A percentile compares a stretch with the other conserved stretches of the same genome.
Conservation (phyloP, 2,113 vertebrate genomes). For the Poeciliopsis turrubarensis region DNA sequence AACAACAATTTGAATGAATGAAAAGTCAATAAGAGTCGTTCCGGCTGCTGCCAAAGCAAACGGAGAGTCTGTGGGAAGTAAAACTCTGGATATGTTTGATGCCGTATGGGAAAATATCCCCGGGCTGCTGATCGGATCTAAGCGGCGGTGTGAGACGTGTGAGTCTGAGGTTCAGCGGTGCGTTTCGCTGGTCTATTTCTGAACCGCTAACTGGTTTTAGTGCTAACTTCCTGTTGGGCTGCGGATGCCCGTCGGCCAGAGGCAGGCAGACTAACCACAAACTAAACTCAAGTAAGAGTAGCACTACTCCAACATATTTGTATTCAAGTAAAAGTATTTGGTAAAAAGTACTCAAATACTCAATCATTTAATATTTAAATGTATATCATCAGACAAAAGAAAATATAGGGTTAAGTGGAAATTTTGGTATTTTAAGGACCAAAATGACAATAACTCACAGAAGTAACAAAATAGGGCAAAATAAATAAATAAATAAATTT, state of each 20-base stretch:
- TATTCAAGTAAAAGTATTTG: too few relatives aligned
- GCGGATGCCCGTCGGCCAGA: not conserved
- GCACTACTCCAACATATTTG: too few relatives aligned
- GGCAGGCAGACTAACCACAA: not conserved
- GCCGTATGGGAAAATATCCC: slow-evolving; percentile 37
- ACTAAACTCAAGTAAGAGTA: too few relatives aligned
- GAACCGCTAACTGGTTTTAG: not conserved
- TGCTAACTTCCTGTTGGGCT: not conserved
- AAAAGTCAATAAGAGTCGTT: slow-evolving; percentile 47
- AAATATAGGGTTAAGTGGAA: too few relatives aligned
- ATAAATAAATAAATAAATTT: too few relatives aligned
- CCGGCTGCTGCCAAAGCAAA: slow-evolving; percentile 59
- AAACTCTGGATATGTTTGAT: slow-evolving; percentile 32
- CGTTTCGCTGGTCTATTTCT: not conserved
- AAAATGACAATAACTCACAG: too few relatives aligned
- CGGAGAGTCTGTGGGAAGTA: slow-evolving; percentile 51
- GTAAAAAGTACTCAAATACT: too few relatives aligned
- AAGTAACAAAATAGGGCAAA: too few relatives aligned
- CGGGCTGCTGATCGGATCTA: not conserved
- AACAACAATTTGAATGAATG: slow-evolving; percentile 31
- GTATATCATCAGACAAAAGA: too few relatives aligned
- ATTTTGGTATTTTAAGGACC: too few relatives aligned
- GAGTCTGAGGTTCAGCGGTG: not conserved
- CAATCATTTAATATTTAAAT: too few relatives aligned
- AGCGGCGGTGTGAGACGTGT: not conserved